These are phyloP conservation scores for Ditula angustiorana DNA, from an alignment of 2,888 invertebrate species.

Conservation along the genomic window DNA sequence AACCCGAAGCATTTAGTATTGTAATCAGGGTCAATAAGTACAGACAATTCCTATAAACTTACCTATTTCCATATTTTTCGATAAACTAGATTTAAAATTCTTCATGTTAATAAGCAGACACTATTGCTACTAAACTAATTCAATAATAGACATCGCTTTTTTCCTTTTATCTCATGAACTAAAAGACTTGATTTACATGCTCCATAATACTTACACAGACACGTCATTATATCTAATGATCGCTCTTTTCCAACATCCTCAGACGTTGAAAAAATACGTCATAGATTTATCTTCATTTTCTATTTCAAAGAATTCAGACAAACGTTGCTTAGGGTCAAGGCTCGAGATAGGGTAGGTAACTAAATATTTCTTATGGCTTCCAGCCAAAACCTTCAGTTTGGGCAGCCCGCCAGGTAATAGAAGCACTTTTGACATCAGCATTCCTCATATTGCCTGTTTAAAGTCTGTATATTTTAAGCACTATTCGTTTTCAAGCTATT, in stretches of 20 bases:
- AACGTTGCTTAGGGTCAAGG: constrained; percentile 55
- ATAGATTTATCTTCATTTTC: constrained; percentile 36
- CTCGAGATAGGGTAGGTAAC: constrained; percentile 56
- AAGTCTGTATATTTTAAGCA: too few species aligned
- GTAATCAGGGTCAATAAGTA: too few species aligned
- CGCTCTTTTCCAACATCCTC: constrained; percentile 7
- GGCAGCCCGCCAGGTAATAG: constrained; percentile 68
- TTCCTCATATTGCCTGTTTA: constrained; percentile 46
- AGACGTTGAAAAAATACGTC: constrained; percentile 21
- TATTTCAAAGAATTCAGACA: constrained; percentile 34
- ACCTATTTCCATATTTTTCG: too few species aligned
- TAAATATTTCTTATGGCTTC: constrained; percentile 67
- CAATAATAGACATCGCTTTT: not conserved
- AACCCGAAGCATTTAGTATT: not conserved
- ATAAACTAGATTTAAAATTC: too few species aligned
- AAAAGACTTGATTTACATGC: not conserved
- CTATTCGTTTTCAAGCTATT: too few species aligned
- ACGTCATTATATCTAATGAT: constrained; percentile 23
- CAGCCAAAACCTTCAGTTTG: constrained; percentile 61
- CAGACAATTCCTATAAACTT: too few species aligned
- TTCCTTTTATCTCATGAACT: not conserved
- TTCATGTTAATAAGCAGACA: too few species aligned
- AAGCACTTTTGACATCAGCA: constrained; percentile 60
- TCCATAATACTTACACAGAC: constrained; percentile 3
- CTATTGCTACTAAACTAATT: too few species aligned